A percentile compares a stretch with the other conserved stretches of the same genome.
These are phyloP conservation scores for Phrynocephalus vlangalii DNA, from an alignment of 2,797 vertebrate species.

Conservation along the genomic window DNA sequence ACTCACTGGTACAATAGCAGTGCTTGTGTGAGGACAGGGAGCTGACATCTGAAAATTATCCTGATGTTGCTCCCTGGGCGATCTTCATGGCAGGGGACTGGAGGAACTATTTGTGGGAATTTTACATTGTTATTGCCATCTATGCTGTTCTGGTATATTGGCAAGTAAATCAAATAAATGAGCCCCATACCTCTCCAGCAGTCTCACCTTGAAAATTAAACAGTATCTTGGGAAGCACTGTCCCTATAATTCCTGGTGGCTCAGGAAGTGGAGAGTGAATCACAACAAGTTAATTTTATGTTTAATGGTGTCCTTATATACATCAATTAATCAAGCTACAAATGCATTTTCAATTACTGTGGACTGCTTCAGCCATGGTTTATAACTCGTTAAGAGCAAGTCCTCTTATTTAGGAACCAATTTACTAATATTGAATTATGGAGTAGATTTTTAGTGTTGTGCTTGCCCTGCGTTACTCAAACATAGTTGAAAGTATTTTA, in stretches of 20 bases:
- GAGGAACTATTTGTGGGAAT: too few relatives aligned
- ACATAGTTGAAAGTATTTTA: conserved; percentile 38
- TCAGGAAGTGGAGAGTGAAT: background rate
- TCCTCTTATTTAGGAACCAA: conserved; percentile 35
- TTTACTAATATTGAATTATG: conserved; percentile 51
- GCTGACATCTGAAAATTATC: background rate
- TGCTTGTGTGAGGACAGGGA: background rate
- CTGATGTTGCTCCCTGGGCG: background rate
- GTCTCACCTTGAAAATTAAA: background rate
- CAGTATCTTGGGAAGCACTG: background rate
- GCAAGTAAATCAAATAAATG: background rate
- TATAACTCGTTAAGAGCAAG: conserved; percentile 33
- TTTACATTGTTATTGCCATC: too few relatives aligned
- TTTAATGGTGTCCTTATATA: background rate
- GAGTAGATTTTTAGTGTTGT: conserved; percentile 48
- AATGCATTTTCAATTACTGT: conserved; percentile 28
- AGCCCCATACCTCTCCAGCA: background rate
- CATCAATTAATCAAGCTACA: conserved; percentile 30
- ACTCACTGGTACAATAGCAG: background rate
- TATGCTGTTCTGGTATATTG: background rate
- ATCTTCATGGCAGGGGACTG: too few relatives aligned
- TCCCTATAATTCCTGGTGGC: background rate
- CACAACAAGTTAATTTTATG: background rate
- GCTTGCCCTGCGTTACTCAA: conserved; percentile 32
- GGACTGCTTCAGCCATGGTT: conserved; percentile 41